Conservation (phyloP, 2,888 invertebrate genomes). For the Lasioglossum villosulum region DNA sequence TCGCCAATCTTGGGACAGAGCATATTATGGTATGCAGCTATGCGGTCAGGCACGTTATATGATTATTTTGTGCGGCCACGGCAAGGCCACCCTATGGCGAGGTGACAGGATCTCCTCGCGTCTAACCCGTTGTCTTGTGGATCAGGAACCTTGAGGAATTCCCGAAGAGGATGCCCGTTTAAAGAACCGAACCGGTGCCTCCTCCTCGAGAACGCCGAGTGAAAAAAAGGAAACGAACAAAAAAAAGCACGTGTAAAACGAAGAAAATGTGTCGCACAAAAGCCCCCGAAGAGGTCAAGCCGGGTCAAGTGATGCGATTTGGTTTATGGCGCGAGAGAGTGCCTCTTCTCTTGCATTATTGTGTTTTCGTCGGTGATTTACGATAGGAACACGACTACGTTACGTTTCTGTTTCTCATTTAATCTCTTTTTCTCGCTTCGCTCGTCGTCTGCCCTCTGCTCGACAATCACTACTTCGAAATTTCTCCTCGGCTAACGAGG, state of each 20-base stretch:
- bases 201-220: slow-evolving; percentile 14
- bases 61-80: slow-evolving; percentile 79
- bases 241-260: slow-evolving; percentile 55
- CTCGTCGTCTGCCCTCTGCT: slow-evolving; percentile 4
- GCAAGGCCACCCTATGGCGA: slow-evolving; percentile 80
- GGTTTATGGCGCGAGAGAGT: slow-evolving; percentile 72
- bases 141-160: slow-evolving; percentile 68
- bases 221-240: not conserved
- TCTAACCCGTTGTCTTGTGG: slow-evolving; percentile 72
- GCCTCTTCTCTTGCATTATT: slow-evolving; percentile 67
- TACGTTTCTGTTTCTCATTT: slow-evolving; percentile 49
- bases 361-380: slow-evolving; percentile 76
- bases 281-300: slow-evolving; percentile 67
- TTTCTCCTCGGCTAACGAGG: slow-evolving; percentile 16
- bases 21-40: slow-evolving; percentile 81
- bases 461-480: slow-evolving; percentile 19
- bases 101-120: slow-evolving; percentile 76
- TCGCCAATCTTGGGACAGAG: slow-evolving; percentile 34
- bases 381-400: slow-evolving; percentile 63
- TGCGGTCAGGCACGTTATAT: slow-evolving; percentile 80
- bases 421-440: slow-evolving; percentile 25
- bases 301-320: slow-evolving; percentile 75
- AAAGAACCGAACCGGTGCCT: slow-evolving; percentile 62
- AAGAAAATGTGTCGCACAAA: slow-evolving; percentile 73
- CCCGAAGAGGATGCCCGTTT: slow-evolving; percentile 59